Evolutionary conservation across 1,140 invertebrate species (phyloP).

Genomic region (Diabrotica virgifera): DNA sequence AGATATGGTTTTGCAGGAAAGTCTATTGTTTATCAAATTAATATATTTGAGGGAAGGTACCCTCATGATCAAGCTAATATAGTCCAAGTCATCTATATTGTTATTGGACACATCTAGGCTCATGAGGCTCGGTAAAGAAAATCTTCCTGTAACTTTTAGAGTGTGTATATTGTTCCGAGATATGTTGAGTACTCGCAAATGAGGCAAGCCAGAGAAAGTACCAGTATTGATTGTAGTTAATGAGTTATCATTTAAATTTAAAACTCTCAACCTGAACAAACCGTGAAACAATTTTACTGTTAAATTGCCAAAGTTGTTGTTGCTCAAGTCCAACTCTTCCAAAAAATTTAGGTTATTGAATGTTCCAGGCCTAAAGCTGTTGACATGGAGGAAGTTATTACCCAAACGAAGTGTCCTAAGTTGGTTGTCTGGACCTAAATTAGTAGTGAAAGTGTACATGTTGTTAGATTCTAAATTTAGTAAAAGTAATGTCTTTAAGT

Average conservation of each 20-base stretch:
- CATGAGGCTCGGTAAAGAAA: constrained; percentile 34
- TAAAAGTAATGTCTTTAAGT: constrained; percentile 52
- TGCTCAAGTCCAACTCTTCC: constrained; percentile 36
- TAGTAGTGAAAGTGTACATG: constrained; percentile 25
- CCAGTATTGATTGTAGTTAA: constrained; percentile 30
- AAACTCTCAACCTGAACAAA: constrained; percentile 28
- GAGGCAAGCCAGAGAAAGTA: constrained; percentile 35
- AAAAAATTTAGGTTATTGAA: constrained; percentile 36
- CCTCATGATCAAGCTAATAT: constrained; percentile 32
- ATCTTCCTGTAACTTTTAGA: constrained; percentile 33
- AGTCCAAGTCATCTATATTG: constrained; percentile 38
- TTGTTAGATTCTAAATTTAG: constrained; percentile 47
- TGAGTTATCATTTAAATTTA: constrained; percentile 34
- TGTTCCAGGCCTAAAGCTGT: constrained; percentile 46
- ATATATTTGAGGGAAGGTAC: constrained; percentile 34
- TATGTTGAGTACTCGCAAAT: constrained; percentile 35
- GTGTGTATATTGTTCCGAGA: constrained; percentile 34
- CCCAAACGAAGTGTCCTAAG: constrained; percentile 34
- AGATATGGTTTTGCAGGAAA: constrained; percentile 9
- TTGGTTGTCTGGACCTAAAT: constrained; percentile 24
- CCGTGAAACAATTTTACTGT: constrained; percentile 26
- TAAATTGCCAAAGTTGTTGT: constrained; percentile 30
- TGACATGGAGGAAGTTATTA: constrained; percentile 44
- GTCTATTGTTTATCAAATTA: constrained; percentile 18
- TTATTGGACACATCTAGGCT: constrained; percentile 41